A percentile compares a stretch with the other conserved stretches of the same genome.
phyloP scores from a whole-genome alignment of 2,888 invertebrate species.

The Netelia virgata region DNA sequence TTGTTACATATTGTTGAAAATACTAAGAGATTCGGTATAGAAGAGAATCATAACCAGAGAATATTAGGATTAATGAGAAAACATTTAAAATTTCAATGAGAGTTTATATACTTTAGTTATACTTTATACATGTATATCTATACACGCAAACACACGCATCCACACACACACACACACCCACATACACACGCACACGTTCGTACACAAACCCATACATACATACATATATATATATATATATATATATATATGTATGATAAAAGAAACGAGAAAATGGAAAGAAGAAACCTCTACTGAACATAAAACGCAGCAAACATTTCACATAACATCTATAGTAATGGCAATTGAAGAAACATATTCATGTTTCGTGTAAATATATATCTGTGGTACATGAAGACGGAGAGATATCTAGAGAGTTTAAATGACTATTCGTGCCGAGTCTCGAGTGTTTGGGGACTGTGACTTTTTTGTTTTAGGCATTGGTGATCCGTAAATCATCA shows the following conservation, averaged over 20 bases:
- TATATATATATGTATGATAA: conserved; percentile 66
- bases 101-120: conserved; percentile 83
- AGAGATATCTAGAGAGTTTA: conserved; percentile 74
- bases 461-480: conserved; percentile 67
- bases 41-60: conserved; percentile 79
- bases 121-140: conserved; percentile 76
- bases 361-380: conserved; percentile 76
- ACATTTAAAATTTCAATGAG: conserved; percentile 81
- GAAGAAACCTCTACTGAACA: conserved; percentile 72
- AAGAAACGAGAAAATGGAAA: conserved; percentile 37
- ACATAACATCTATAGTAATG: conserved; percentile 79
- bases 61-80: conserved; percentile 80
- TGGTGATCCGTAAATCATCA: conserved; percentile 66
- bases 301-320: conserved; percentile 78
- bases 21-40: conserved; percentile 75
- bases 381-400: conserved; percentile 59
- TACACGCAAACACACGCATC: neutral
- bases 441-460: conserved; percentile 72
- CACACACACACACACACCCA: neutral
- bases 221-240: neutral
- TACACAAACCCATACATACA: neutral
- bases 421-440: conserved; percentile 77
- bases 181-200: neutral
- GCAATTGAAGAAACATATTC: conserved; percentile 74
- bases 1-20: conserved; percentile 83